Conservation (phyloP, 1,140 invertebrate genomes). For the Dysdera silvatica region DNA sequence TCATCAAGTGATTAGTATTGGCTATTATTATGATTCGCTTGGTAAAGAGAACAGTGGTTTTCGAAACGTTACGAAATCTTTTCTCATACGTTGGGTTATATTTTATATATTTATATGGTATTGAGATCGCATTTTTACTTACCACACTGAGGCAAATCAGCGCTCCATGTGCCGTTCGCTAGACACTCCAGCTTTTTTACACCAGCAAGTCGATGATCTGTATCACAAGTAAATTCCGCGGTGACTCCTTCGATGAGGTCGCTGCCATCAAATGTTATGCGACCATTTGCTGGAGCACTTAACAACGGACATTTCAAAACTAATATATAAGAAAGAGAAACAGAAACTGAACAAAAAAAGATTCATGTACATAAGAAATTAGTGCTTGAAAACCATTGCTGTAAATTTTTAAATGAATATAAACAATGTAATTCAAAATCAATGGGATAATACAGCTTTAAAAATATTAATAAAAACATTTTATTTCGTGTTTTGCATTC, state of each 20-base stretch:
- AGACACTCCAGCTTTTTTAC: background rate
- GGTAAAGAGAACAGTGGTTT: too few relatives aligned
- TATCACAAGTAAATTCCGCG: background rate
- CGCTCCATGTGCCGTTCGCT: constrained; percentile 11
- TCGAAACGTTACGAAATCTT: too few relatives aligned
- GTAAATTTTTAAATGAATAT: background rate
- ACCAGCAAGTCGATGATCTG: constrained; percentile 4
- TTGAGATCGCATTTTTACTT: background rate
- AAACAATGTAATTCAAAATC: background rate
- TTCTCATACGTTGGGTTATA: background rate
- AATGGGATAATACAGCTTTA: background rate
- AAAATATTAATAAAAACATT: too few relatives aligned
- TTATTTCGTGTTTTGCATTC: too few relatives aligned
- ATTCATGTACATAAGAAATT: background rate
- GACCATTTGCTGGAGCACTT: constrained; percentile 18
- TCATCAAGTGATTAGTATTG: too few relatives aligned
- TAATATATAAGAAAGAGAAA: background rate
- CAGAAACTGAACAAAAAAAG: background rate
- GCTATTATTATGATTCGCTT: too few relatives aligned
- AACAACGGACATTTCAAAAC: constrained; percentile 6
- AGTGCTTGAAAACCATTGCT: background rate
- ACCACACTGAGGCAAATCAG: constrained; percentile 14
- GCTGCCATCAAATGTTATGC: constrained; percentile 1
- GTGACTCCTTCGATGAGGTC: constrained; percentile 17
- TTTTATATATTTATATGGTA: background rate